Conservation (phyloP, 2,797 vertebrate genomes). For the Pseudochirops corinnae region DNA sequence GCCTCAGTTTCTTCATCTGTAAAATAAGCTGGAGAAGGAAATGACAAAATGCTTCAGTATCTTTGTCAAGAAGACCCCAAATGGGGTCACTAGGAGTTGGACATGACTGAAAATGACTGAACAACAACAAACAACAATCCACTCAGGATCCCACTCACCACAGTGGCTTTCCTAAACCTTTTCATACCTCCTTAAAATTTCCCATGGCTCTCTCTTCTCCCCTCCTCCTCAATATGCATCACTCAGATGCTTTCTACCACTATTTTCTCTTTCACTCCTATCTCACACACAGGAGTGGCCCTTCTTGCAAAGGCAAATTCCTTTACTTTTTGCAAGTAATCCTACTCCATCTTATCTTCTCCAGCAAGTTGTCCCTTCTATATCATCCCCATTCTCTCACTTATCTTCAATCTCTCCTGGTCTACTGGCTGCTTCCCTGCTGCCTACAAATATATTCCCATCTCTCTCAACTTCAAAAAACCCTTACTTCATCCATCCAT, state of each 20-base stretch:
- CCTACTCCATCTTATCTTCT: not conserved
- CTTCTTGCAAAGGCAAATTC: not conserved
- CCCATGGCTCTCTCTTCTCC: not conserved
- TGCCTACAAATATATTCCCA: no score
- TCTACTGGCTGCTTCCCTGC: not conserved
- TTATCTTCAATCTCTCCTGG: not conserved
- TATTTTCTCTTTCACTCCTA: not conserved
- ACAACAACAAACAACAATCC: not conserved
- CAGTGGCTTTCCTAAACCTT: not conserved
- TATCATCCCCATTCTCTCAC: not conserved
- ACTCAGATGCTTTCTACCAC: not conserved
- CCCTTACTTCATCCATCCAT: not conserved
- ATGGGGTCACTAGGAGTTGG: not conserved
- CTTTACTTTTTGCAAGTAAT: not conserved
- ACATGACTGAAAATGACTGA: not conserved
- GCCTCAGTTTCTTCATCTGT: no score
- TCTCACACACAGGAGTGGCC: no score
- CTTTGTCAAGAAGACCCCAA: not conserved
- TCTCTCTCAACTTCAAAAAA: not conserved
- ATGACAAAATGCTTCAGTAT: not conserved
- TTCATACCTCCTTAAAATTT: not conserved
- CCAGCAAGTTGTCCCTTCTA: not conserved
- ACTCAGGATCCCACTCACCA: not conserved
- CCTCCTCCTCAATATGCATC: not conserved
- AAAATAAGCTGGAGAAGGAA: not conserved